A percentile compares a stretch with the other conserved stretches of the same genome.
Evolutionary conservation across 2,113 vertebrate species (phyloP).

Genomic region (Thinocorus orbignyianus): DNA sequence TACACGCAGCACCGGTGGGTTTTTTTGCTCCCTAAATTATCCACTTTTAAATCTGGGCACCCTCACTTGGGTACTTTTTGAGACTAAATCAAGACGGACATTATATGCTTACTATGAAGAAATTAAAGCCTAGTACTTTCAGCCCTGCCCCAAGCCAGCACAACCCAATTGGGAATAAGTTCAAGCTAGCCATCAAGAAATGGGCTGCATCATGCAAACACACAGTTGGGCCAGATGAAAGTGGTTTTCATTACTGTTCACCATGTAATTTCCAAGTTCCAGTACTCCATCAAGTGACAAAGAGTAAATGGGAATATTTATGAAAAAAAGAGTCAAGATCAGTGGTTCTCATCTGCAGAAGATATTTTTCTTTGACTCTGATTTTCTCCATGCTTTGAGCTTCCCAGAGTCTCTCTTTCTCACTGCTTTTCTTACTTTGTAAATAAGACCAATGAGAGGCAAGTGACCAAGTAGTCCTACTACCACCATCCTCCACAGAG

Average conservation of each 20-base stretch:
- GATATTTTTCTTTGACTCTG: slow-evolving; percentile 59
- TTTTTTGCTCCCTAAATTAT: accelerated
- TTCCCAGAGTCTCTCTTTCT: neutral
- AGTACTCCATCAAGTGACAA: neutral
- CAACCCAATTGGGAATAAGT: neutral
- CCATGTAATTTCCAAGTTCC: neutral
- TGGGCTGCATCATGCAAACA: neutral
- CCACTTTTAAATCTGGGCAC: neutral
- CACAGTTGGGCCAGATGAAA: neutral
- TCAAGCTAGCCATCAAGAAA: neutral
- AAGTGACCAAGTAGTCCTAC: neutral
- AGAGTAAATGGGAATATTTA: neutral
- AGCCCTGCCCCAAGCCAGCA: neutral
- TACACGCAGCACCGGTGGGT: neutral
- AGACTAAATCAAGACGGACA: neutral
- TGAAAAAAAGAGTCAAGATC: too few relatives aligned
- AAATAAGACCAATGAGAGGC: neutral
- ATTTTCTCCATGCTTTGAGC: slow-evolving; percentile 28
- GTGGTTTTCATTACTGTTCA: neutral
- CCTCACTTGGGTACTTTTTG: neutral
- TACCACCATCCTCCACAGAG: neutral
- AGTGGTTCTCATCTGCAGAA: slow-evolving; percentile 71
- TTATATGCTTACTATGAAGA: neutral
- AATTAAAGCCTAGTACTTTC: neutral
- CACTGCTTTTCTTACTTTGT: slow-evolving; percentile 29